Percentiles rank a stretch among this genome's conserved stretches.
These are phyloP conservation scores for Danionella cerebrum DNA, from an alignment of 2,113 vertebrate species.

Conservation along the genomic window DNA sequence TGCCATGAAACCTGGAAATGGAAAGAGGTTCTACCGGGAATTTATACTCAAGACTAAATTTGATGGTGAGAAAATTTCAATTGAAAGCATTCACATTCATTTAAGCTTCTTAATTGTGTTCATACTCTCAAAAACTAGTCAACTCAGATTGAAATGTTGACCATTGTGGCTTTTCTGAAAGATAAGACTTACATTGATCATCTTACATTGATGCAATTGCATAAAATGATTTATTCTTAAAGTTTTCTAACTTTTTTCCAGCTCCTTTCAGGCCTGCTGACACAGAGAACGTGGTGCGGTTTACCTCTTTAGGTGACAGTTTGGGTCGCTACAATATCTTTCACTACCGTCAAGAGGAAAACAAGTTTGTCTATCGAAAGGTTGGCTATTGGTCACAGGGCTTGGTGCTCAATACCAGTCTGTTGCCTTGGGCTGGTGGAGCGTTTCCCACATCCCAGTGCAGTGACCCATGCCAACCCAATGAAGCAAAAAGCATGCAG, in stretches of 20 bases:
- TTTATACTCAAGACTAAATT: constrained; percentile 95
- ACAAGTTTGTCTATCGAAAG: constrained; percentile 79
- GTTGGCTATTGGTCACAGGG: constrained; percentile 94
- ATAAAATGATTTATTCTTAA: no score
- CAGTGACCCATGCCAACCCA: constrained; percentile 91
- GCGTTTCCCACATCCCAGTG: constrained; percentile 84
- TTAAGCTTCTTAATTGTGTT: no score
- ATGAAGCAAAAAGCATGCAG: constrained; percentile 95
- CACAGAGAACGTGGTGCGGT: constrained; percentile 77
- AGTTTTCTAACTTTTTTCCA: constrained; percentile 43
- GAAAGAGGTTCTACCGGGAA: constrained; percentile 90
- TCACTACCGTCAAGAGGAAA: constrained; percentile 74
- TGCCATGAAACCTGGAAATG: constrained; percentile 83
- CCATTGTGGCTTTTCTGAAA: no score
- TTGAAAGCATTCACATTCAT: not conserved
- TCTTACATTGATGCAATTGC: no score
- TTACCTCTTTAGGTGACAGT: constrained; percentile 86
- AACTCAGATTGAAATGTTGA: no score
- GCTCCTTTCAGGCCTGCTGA: constrained; percentile 90
- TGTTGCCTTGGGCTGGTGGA: constrained; percentile 77
- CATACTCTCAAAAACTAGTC: no score
- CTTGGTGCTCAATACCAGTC: constrained; percentile 77
- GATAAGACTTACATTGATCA: no score
- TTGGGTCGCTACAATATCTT: constrained; percentile 97
- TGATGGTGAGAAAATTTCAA: constrained; percentile 73